Evolutionary conservation across 2,113 vertebrate species (phyloP), one percentile per base, ranked within the genome.

Genomic region (Nymphicus hollandicus): DNA sequence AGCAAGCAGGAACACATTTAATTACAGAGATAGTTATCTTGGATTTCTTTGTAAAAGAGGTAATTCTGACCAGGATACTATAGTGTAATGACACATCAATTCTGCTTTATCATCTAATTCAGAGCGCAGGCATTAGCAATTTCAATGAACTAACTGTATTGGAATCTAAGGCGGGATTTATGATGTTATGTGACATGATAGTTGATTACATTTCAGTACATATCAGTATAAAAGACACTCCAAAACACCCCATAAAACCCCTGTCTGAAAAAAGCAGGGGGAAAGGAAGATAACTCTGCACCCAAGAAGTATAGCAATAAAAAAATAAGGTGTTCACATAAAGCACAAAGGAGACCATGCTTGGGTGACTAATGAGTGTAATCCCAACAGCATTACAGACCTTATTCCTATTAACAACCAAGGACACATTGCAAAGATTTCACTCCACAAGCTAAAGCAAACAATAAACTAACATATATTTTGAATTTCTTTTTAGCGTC

Each of bases 1-100:
- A 91, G 85, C 63, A 94, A 91, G 79, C 13, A 2, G 47, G 63
- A 86, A 15, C 72, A 78, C 71, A 68, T 78, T 90, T 95, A 93
- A 93, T 93, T 93, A 85, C 50, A 78, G 50, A 78, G 81, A 83
- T 64, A 46, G 79, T 81, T 91, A 94, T 81, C 84, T 82, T 35
- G n/a, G 35, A 73, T 70, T 58, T 85, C 74, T 81, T 46, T 56
- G 28, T 74, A 66, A 73, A 86, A 91, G 60, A 95, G 28, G 68
- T 39, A 83, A 64, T 96, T 93, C 50, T 88, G 82, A 41, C 68
- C 60, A 46, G 81, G 80, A 64, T 88, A 50, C 81, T 87, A 24
- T 11, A 39, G n/a, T 28, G 43, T 46, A 94, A 76, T 35, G 58
- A 72, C 44, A 66, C 81, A 77, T 53, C 89, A 39, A 66, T 80